Conservation (phyloP, 2,888 invertebrate genomes). For the Seira musarum region DNA sequence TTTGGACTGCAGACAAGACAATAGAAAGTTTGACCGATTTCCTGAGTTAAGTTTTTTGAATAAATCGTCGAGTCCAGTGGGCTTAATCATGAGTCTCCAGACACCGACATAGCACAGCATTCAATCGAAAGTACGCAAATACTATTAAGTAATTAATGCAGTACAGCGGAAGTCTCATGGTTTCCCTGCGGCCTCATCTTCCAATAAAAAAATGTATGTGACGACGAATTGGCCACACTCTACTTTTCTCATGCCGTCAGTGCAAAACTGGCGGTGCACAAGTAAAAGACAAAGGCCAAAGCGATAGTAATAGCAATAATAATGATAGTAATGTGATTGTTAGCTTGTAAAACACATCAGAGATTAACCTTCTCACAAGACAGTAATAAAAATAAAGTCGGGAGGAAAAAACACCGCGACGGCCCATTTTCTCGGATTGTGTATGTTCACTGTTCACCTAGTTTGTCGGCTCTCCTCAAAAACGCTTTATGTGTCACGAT, state of each 20-base stretch:
- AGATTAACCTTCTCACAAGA: slow-evolving; percentile 8
- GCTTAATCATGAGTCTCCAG: no score
- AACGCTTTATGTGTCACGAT: background rate
- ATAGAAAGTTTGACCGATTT: background rate
- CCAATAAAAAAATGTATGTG: background rate
- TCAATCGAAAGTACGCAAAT: no score
- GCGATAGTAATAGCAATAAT: background rate
- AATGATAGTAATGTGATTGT: background rate
- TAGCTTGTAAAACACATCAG: slow-evolving; percentile 8
- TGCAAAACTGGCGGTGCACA: no score
- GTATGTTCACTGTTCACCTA: no score
- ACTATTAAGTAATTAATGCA: no score
- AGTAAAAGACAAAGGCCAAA: background rate
- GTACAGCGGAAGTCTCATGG: no score
- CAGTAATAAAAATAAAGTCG: slow-evolving; percentile 25
- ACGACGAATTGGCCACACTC: no score
- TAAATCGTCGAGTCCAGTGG: no score
- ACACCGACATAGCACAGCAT: no score
- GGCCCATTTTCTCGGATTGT: background rate
- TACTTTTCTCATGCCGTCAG: no score
- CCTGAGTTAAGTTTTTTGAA: background rate
- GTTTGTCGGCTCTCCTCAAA: background rate
- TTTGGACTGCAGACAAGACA: no score
- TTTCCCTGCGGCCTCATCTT: background rate
- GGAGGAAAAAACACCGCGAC: background rate